These are phyloP conservation scores for Callipepla californica DNA, from an alignment of 2,113 vertebrate genomes.

Conservation along the genomic window DNA sequence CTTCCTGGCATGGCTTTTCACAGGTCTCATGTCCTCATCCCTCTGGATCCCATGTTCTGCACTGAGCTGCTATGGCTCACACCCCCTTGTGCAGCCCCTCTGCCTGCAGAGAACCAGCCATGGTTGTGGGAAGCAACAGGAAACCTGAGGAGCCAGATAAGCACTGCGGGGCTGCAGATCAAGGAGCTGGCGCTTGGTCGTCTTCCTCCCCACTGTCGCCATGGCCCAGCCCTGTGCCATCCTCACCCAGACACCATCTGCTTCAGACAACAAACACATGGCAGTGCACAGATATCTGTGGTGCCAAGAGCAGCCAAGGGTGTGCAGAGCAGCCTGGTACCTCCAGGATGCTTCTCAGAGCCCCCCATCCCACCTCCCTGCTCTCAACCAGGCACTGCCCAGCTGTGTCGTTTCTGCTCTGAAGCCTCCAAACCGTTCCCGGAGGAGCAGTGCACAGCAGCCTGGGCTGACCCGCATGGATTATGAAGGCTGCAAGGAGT, in stretches of 20 bases:
- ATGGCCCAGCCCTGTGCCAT: background rate
- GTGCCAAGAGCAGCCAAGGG: background rate
- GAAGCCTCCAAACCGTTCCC: background rate
- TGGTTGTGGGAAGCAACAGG: background rate
- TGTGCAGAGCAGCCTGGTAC: background rate
- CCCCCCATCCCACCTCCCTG: background rate
- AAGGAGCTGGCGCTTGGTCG: background rate
- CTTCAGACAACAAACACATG: background rate
- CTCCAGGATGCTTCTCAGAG: background rate
- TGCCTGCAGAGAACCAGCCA: background rate
- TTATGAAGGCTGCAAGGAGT: conserved; percentile 44
- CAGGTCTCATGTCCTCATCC: background rate
- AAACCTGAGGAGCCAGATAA: conserved; percentile 41
- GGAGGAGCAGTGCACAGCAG: fast-evolving
- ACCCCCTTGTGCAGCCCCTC: fast-evolving
- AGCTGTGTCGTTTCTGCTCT: background rate
- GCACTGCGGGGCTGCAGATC: background rate
- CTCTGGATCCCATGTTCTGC: background rate
- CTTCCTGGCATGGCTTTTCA: background rate
- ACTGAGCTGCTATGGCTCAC: background rate
- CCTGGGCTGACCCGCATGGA: conserved; percentile 68
- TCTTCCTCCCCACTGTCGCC: fast-evolving
- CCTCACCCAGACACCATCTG: background rate
- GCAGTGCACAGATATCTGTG: background rate
- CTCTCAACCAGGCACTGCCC: background rate